Evolutionary conservation across 1,140 invertebrate genomes (phyloP), one percentile per base, ranked within the genome.

Genomic region (Neotoxoptera formosana): DNA sequence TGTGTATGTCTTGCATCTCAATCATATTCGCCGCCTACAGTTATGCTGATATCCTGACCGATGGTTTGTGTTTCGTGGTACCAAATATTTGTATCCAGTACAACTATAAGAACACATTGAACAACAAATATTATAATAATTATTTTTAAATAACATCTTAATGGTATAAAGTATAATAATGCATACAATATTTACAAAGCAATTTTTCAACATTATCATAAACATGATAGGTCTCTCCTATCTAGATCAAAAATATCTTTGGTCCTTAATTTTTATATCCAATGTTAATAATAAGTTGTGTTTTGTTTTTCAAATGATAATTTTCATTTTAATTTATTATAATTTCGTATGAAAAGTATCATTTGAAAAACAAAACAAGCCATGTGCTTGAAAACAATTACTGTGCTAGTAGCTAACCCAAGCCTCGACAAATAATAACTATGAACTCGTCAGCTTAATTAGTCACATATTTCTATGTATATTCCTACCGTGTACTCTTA

Each of bases 21-120:
- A 95, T 99, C 98, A 95, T 98, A 99, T 95, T 99, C 99, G 0
- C 98, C 98, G 45, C 99, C 98, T 94, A 99, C 99, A 1, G 98
- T 98, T 93, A 99, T 98, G 95, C 98, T 99, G 94, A 99, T 97
- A 94, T 98, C 97, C 53, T 97, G 96, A 2, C 98, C 97, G 47
- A 98, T 96, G 93, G 99, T 98, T 94, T 96, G 95, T 1, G 99
- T 99, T 94, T 98, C 97, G 95, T 99, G 99, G 95, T 98, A 99
- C 98, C 99, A 99, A 93, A 97, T 97, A 95, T 99, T 99, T 1
- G 98, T 99, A 95, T 99, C 98, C 94, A 99, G 95, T 84, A 98
- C 97, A 96, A 98, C 98, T 98, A 95, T 96, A 86, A 20, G 47
- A 1, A 86, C 41, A 86, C 14, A 45, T 83, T 36, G 34, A 83